Evolutionary conservation across 2,797 vertebrate genomes (phyloP).

Genomic region (Clamator glandarius): DNA sequence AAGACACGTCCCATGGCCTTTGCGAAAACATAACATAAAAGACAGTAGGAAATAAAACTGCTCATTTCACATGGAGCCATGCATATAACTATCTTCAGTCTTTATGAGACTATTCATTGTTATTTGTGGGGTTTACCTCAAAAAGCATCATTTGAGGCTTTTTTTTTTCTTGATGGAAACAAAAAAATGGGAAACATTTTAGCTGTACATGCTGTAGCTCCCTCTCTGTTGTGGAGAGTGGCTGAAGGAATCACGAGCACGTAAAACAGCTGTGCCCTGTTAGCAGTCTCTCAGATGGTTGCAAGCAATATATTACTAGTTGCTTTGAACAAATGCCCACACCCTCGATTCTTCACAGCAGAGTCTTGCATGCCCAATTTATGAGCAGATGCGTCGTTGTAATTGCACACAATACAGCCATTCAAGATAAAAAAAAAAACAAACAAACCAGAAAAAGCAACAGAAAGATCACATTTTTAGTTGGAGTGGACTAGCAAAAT

Average conservation of each 20-base stretch:
- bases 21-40: background rate
- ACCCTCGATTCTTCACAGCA: background rate
- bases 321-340: background rate
- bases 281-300: background rate
- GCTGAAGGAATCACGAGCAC: background rate
- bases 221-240: background rate
- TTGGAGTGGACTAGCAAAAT: background rate
- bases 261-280: background rate
- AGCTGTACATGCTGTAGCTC: background rate
- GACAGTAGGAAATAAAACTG: background rate
- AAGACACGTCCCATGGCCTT: background rate
- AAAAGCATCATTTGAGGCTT: background rate
- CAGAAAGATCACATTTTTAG: background rate
- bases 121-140: background rate
- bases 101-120: background rate
- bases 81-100: background rate
- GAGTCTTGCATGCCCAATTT: background rate
- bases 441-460: too few species aligned
- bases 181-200: background rate
- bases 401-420: background rate
- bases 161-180: background rate
- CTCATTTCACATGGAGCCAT: background rate
- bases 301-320: background rate
- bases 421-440: background rate
- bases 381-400: conserved; percentile 3